phyloP scores from a whole-genome alignment of 2,888 invertebrate genomes.

The Apamea epomidion region DNA sequence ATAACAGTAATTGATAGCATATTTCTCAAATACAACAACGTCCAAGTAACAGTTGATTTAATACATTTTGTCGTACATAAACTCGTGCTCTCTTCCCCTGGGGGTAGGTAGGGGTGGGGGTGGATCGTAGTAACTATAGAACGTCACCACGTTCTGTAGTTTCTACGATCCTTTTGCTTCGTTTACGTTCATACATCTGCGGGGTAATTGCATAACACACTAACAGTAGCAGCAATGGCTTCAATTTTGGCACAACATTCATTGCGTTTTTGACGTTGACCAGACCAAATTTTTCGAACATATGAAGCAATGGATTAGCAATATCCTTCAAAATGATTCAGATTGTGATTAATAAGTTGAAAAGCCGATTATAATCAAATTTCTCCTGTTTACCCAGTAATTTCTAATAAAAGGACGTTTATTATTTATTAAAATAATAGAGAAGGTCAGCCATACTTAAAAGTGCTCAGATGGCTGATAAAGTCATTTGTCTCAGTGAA shows the following conservation, averaged over 20 bases:
- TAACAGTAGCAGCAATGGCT: neutral
- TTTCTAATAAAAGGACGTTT: conserved; percentile 24
- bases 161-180: neutral
- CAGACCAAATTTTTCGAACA: neutral
- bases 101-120: neutral
- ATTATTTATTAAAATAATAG: conserved; percentile 47
- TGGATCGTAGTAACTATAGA: neutral
- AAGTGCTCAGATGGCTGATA: conserved; percentile 69
- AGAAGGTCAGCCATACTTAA: conserved; percentile 56
- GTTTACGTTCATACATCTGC: neutral
- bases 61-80: neutral
- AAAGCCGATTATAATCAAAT: conserved; percentile 45
- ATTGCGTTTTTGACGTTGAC: neutral
- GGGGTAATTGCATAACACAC: too few species aligned
- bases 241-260: neutral
- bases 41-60: neutral
- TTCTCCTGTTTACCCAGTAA: conserved; percentile 41
- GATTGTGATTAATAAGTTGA: neutral
- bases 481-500: conserved; percentile 77
- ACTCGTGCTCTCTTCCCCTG: neutral
- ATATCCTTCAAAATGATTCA: neutral
- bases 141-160: neutral
- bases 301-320: neutral
- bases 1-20: conserved; percentile 10
- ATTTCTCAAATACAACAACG: conserved; percentile 11